phyloP scores from a whole-genome alignment of 2,797 vertebrate species.

The Chrosomus eos region DNA sequence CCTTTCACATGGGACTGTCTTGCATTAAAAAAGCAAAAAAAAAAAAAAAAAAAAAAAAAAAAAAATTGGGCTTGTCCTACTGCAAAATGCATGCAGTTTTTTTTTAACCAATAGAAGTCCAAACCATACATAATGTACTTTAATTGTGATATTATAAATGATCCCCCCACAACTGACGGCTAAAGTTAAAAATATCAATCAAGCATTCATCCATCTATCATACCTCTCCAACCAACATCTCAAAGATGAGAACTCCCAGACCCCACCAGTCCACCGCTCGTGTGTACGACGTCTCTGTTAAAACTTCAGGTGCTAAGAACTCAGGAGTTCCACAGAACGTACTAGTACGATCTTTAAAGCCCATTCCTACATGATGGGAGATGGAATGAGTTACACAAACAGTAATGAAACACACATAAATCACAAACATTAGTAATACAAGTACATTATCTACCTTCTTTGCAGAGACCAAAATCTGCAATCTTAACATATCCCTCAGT shows the following conservation, averaged over 20 bases:
- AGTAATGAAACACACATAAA: neutral
- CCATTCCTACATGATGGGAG: slow-evolving; percentile 86
- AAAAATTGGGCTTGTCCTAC: no score
- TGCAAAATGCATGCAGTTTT: neutral
- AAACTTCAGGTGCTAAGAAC: slow-evolving; percentile 96
- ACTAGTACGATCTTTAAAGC: slow-evolving; percentile 96
- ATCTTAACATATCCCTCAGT: slow-evolving; percentile 99
- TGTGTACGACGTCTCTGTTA: slow-evolving; percentile 98
- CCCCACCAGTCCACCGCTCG: slow-evolving; percentile 99
- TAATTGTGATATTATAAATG: neutral
- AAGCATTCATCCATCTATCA: slow-evolving; percentile 57
- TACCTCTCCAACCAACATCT: slow-evolving; percentile 99
- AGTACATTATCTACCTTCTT: slow-evolving; percentile 86
- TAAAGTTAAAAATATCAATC: neutral
- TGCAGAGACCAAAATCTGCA: slow-evolving; percentile 98
- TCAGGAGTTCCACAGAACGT: slow-evolving; percentile 98
- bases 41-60: neutral
- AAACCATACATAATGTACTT: neutral
- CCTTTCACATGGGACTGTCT: neutral
- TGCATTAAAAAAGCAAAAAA: no score
- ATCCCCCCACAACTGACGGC: neutral
- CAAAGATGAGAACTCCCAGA: slow-evolving; percentile 97
- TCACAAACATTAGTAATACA: neutral
- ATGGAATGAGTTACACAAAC: neutral
- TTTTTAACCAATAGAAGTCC: neutral